Evolutionary conservation across 2,888 invertebrate genomes (phyloP).

Genomic region (Chromoteleia sp.): DNA sequence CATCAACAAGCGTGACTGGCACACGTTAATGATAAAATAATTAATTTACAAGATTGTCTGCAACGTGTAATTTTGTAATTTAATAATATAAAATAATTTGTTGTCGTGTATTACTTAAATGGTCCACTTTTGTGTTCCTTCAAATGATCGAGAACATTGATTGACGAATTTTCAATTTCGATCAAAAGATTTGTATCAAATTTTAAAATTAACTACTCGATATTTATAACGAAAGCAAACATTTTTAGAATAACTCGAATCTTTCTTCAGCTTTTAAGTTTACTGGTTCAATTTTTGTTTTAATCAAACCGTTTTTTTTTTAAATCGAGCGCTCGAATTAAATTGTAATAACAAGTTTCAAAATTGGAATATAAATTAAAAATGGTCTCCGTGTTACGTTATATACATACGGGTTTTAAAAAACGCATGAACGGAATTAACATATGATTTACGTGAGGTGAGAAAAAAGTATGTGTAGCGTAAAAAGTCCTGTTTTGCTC

Average conservation of each 20-base stretch:
- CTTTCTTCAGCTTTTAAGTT: too few species aligned
- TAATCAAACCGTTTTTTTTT: too few species aligned
- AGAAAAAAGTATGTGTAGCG: conserved; percentile 34
- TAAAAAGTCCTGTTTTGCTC: conserved; percentile 56
- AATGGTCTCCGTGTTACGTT: not conserved
- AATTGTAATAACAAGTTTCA: too few species aligned
- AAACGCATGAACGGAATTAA: conserved; percentile 20
- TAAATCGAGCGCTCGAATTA: too few species aligned
- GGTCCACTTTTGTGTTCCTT: too few species aligned
- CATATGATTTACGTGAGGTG: conserved; percentile 34
- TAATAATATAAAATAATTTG: not conserved
- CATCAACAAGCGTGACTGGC: conserved; percentile 55
- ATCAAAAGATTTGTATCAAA: too few species aligned
- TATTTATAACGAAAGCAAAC: too few species aligned
- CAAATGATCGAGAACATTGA: too few species aligned
- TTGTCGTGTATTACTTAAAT: not conserved
- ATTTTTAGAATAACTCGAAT: too few species aligned
- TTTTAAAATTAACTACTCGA: too few species aligned
- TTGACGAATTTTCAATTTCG: too few species aligned
- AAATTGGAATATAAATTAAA: not conserved
- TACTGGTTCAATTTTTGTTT: too few species aligned
- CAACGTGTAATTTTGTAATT: conserved; percentile 29
- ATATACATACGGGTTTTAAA: conserved; percentile 13
- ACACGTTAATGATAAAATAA: conserved; percentile 56
- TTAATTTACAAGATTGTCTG: conserved; percentile 46